Conservation (phyloP, 2,113 vertebrate species). For the Antigone vipio region DNA sequence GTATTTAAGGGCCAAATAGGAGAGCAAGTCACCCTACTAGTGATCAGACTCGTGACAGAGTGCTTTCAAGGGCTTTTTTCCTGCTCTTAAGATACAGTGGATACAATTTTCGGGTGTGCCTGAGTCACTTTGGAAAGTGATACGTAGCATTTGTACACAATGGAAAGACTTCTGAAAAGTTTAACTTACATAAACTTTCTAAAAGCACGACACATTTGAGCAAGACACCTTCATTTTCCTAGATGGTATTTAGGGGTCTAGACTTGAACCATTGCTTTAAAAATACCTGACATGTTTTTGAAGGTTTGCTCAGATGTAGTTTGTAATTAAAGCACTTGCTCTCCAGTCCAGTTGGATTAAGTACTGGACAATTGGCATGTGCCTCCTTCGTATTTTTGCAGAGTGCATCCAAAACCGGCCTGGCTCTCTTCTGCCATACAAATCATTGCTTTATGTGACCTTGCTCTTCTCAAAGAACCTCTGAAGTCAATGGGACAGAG, state of each 20-base stretch:
- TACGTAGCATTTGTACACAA: rapidly evolving
- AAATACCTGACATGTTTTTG: not conserved
- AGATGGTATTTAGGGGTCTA: not conserved
- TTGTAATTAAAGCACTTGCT: not conserved
- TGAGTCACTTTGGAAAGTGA: not conserved
- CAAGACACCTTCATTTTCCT: not conserved
- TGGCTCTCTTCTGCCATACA: not conserved
- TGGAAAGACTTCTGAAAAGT: not conserved
- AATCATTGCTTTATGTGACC: not conserved
- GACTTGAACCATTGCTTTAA: not conserved
- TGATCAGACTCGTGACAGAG: not conserved
- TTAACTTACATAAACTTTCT: not conserved
- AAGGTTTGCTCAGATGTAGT: rapidly evolving
- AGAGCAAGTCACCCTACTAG: not conserved
- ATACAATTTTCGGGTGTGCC: not conserved
- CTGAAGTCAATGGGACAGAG: not conserved
- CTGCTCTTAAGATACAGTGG: not conserved
- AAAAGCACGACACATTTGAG: not conserved
- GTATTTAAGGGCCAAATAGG: not conserved
- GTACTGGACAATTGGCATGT: not conserved
- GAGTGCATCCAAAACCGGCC: not conserved
- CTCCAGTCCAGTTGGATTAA: not conserved
- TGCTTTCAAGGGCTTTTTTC: not conserved
- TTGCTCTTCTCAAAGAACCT: not conserved
- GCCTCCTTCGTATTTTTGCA: not conserved